Conservation (phyloP, 1,140 invertebrate genomes). For the Drosophila mojavensis region DNA sequence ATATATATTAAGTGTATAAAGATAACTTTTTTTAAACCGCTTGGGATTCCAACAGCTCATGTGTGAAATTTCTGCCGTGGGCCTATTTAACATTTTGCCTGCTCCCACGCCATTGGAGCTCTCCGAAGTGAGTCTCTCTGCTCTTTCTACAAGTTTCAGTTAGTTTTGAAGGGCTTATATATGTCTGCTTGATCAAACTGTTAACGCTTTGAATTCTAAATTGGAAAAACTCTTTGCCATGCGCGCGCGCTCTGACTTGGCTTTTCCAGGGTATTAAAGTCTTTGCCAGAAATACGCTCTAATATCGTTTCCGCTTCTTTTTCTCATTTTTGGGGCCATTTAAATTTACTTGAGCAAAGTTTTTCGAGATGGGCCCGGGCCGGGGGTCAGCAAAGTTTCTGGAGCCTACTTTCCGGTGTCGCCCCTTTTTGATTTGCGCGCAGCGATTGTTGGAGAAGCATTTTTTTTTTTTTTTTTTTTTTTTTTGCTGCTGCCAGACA, state of each 20-base stretch:
- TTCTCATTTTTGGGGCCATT: conserved; percentile 41
- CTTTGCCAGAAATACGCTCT: conserved; percentile 19
- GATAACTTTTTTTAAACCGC: conserved; percentile 2
- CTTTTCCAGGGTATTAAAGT: conserved; percentile 40
- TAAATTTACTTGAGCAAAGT: conserved; percentile 28
- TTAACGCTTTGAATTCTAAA: conserved; percentile 5
- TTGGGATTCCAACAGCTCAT: conserved; percentile 35
- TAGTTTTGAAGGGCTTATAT: not conserved
- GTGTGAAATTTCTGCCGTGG: conserved; percentile 28
- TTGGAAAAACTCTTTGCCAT: conserved; percentile 11
- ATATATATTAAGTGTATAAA: not conserved
- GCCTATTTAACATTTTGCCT: not conserved
- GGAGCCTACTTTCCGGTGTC: conserved; percentile 52
- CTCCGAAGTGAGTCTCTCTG: not conserved
- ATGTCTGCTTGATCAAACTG: conserved; percentile 4
- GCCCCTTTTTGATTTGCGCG: conserved; percentile 56
- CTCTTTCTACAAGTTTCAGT: not conserved
- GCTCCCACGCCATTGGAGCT: not conserved
- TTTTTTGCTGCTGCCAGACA: conserved; percentile 47
- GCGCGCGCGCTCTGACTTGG: not conserved
- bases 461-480: conserved; percentile 58
- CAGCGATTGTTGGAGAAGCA: conserved; percentile 43
- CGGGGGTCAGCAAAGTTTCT: conserved; percentile 47
- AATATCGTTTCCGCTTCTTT: conserved; percentile 37
- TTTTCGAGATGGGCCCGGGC: conserved; percentile 22